A percentile compares a stretch with the other conserved stretches of the same genome.
phyloP scores from a whole-genome alignment of 1,140 invertebrate genomes.

The Drosophila ambigua region DNA sequence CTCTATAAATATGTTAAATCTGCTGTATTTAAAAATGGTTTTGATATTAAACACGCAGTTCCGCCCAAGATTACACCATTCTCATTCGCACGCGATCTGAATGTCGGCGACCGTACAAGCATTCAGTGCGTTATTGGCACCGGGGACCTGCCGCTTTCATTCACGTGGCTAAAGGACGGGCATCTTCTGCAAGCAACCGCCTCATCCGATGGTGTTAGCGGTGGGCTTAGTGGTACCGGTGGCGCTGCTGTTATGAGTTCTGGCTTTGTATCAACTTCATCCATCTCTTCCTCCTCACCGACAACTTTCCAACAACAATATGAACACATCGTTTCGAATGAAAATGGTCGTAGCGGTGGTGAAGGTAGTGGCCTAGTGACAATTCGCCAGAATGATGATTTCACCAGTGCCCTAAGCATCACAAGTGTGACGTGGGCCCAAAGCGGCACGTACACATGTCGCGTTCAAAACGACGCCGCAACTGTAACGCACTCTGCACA shows the following conservation, averaged over 20 bases:
- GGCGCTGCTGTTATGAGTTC: conserved; percentile 53
- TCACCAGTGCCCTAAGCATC: conserved; percentile 87
- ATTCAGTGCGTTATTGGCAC: conserved; percentile 88
- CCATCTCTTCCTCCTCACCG: conserved; percentile 20
- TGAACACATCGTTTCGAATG: conserved; percentile 52
- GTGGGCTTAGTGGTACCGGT: conserved; percentile 70
- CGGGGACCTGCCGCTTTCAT: conserved; percentile 88
- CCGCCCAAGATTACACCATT: conserved; percentile 88
- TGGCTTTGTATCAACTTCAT: conserved; percentile 33
- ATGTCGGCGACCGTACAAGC: conserved; percentile 88
- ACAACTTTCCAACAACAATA: conserved; percentile 26
- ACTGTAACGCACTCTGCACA: conserved; percentile 86
- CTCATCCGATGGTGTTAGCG: conserved; percentile 57
- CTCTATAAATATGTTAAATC: background rate
- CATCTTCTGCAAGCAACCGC: conserved; percentile 69
- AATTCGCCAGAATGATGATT: conserved; percentile 88
- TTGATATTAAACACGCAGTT: conserved; percentile 84
- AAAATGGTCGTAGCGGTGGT: conserved; percentile 66
- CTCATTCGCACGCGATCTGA: conserved; percentile 87
- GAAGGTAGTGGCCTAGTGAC: conserved; percentile 84
- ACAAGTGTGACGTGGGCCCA: conserved; percentile 87
- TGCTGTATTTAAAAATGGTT: conserved; percentile 12
- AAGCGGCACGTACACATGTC: conserved; percentile 90
- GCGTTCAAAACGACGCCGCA: conserved; percentile 86
- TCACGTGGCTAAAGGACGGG: conserved; percentile 90